Evolutionary conservation across 2,888 invertebrate genomes (phyloP), one percentile per base, ranked within the genome.

Genomic region (Congeria kusceri): DNA sequence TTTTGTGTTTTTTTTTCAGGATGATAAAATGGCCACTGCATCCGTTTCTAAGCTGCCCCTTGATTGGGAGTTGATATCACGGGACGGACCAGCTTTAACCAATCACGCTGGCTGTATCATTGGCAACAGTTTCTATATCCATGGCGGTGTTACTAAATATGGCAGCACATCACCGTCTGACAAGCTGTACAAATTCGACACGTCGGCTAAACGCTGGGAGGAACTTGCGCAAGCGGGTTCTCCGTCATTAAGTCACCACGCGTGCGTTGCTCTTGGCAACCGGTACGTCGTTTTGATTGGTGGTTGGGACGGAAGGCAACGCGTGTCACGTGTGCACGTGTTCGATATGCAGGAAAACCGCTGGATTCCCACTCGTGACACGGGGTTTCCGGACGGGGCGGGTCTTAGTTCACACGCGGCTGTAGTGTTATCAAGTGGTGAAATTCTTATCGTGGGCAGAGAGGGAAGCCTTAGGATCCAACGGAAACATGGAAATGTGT

Each of bases 1-100:
- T n/a, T n/a, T n/a, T n/a, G n/a, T n/a, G n/a, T 39, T 39, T 39
- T 15, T 39, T 39, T 39, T 39, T 39, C 9, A 39, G 39, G 11
- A 39, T 39, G 39, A 39, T 20, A 32, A 7, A 18, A 79, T 79
- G 79, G 79, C 75, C 9, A 28, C 67, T 11, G 72, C 77, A 18
- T 71, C 80, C 13, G 32, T 15, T 23, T 56, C 57, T 49, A 56
- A 70, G 27, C 61, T 74, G 49, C 65, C 75, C 27, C 25, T 81
- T 23, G 84, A 86, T 69, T 87, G 91, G 91, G 89, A 89, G 32
- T 65, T 85, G 18, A 32, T 90, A 13, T 94, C 92, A 95, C 96
- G 68, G 96, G 96, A 75, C 94, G 91, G 91, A 20, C 91, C 92
- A 3, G 28, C 70, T 20, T 73, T 90, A 25, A 89, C 91, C 1